Evolutionary conservation across 2,113 vertebrate species (phyloP).

Genomic region (Chiloscyllium plagiosum): DNA sequence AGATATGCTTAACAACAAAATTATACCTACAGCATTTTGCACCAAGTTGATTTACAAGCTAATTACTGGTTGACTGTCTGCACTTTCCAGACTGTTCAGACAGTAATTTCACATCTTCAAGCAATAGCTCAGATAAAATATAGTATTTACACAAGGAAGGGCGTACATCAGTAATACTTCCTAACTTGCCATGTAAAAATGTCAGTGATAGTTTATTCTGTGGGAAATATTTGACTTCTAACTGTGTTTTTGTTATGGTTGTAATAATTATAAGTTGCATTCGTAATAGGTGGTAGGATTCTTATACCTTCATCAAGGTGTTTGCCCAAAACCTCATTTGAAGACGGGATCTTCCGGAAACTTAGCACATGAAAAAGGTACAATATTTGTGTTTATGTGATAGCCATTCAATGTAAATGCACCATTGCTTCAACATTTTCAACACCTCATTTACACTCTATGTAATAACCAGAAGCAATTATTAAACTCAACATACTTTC

Average conservation of each 20-base stretch:
- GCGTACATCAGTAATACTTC: background rate
- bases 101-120: slow-evolving; percentile 26
- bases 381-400: background rate
- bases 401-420: background rate
- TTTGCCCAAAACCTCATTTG: background rate
- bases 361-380: background rate
- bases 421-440: background rate
- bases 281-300: background rate
- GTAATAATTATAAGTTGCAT: background rate
- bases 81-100: slow-evolving; percentile 23
- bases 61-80: slow-evolving; percentile 26
- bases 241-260: background rate
- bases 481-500: background rate
- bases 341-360: background rate
- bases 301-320: background rate
- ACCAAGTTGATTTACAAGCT: background rate
- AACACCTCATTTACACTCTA: background rate
- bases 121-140: background rate
- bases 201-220: background rate
- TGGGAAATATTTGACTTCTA: background rate
- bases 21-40: background rate
- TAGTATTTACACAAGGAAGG: background rate
- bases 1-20: background rate
- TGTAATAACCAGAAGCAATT: background rate
- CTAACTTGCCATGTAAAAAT: background rate